Conservation (phyloP, 2,888 invertebrate genomes). For the Hylaea fasciaria region DNA sequence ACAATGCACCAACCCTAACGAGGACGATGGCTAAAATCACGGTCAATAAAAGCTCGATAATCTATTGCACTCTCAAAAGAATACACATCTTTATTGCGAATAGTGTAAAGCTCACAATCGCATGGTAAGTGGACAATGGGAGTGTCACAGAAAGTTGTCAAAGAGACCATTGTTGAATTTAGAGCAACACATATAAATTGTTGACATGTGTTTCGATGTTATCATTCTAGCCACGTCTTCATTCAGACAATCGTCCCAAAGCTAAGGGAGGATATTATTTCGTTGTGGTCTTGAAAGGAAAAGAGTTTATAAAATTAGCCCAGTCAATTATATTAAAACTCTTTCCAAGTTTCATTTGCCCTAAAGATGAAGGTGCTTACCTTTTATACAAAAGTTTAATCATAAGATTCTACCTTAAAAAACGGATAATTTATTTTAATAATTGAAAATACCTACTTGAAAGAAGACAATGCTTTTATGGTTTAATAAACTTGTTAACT, state of each 20-base stretch:
- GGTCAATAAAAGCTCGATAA: background rate
- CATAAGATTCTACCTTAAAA: no score
- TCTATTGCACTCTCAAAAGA: background rate
- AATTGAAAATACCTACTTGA: no score
- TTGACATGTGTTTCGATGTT: background rate
- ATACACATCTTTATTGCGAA: background rate
- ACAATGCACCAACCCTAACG: constrained; percentile 1
- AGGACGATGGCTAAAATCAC: background rate
- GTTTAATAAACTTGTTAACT: no score
- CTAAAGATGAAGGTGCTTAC: background rate
- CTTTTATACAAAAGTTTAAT: background rate
- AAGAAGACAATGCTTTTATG: no score
- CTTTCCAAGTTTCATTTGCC: background rate
- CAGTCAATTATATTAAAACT: background rate
- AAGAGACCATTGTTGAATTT: background rate
- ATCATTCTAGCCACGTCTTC: constrained; percentile 2
- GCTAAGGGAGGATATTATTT: background rate
- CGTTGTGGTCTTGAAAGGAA: background rate
- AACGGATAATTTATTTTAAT: no score
- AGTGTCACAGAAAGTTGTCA: background rate
- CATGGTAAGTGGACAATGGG: background rate
- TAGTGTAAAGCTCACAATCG: background rate
- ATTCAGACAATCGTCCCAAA: background rate
- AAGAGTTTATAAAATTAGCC: background rate
- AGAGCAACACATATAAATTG: constrained; percentile 1